A percentile compares a stretch with the other conserved stretches of the same genome.
Conservation (phyloP, 2,113 vertebrate genomes). For the Glaucomys volans region DNA sequence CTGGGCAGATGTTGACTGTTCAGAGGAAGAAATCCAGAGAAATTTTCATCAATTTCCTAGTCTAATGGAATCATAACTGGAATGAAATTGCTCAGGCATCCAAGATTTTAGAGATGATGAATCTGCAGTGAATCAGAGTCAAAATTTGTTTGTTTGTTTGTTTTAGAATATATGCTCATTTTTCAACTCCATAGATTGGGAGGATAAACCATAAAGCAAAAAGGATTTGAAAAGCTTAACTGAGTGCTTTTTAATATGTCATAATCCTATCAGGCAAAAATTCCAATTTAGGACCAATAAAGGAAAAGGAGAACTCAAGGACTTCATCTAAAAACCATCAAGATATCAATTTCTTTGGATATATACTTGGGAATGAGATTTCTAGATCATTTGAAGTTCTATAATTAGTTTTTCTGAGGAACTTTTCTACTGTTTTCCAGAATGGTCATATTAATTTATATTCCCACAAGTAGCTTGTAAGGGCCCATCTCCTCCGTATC, state of each 20-base stretch:
- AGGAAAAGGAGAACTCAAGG: background rate
- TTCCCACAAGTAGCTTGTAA: background rate
- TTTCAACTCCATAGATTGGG: background rate
- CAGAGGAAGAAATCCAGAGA: background rate
- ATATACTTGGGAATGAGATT: background rate
- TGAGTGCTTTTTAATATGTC: background rate
- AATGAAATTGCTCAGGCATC: background rate
- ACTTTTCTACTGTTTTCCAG: background rate
- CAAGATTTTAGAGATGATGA: background rate
- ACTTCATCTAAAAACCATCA: background rate
- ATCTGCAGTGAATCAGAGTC: background rate
- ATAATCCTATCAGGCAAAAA: background rate
- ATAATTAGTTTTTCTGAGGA: background rate
- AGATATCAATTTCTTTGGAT: background rate
- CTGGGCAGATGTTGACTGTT: background rate
- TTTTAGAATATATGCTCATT: background rate
- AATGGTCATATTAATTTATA: background rate
- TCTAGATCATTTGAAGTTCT: background rate
- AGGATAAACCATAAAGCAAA: background rate
- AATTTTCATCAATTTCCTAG: background rate
- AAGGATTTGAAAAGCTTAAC: background rate
- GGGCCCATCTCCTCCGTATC: background rate
- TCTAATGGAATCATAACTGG: background rate
- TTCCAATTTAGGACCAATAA: background rate
- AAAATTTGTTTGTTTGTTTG: background rate